Conservation (phyloP, 1,140 invertebrate genomes). For the Thrips palmi region DNA sequence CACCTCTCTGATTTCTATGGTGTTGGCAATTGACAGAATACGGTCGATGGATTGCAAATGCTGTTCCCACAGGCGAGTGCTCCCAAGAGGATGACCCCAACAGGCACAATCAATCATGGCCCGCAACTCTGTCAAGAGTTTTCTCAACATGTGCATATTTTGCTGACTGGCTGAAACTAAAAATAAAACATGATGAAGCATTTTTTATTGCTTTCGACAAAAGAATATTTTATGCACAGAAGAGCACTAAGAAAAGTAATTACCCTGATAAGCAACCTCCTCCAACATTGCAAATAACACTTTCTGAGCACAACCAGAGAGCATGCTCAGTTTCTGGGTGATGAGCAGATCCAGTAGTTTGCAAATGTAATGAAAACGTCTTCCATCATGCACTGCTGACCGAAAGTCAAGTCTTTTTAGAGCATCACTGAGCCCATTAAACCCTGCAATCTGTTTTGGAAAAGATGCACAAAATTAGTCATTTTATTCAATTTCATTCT, state of each 20-base stretch:
- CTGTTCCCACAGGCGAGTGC: conserved; percentile 71
- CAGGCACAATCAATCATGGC: conserved; percentile 49
- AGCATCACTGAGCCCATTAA: conserved; percentile 88
- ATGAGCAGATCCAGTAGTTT: conserved; percentile 78
- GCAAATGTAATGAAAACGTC: conserved; percentile 92
- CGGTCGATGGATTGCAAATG: conserved; percentile 66
- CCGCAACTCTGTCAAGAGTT: conserved; percentile 53
- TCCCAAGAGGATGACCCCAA: conserved; percentile 76
- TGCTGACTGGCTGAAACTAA: conserved; percentile 70
- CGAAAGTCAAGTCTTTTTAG: conserved; percentile 86
- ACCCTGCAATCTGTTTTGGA: conserved; percentile 73
- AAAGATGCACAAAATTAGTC: conserved; percentile 6
- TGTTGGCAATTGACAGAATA: conserved; percentile 62
- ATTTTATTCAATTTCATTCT: background rate
- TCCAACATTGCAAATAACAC: conserved; percentile 84
- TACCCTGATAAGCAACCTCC: conserved; percentile 80
- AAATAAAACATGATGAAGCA: conserved; percentile 14
- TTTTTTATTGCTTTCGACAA: conserved; percentile 1
- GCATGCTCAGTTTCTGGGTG: conserved; percentile 56
- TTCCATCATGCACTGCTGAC: conserved; percentile 80
- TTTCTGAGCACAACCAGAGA: conserved; percentile 87
- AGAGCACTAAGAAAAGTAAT: conserved; percentile 10
- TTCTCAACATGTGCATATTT: conserved; percentile 63
- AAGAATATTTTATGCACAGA: background rate
- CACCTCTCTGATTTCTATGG: conserved; percentile 58